Percentiles rank a stretch among this genome's conserved stretches.
phyloP scores from a whole-genome alignment of 2,113 vertebrate genomes.

The Sylvilagus bachmani region DNA sequence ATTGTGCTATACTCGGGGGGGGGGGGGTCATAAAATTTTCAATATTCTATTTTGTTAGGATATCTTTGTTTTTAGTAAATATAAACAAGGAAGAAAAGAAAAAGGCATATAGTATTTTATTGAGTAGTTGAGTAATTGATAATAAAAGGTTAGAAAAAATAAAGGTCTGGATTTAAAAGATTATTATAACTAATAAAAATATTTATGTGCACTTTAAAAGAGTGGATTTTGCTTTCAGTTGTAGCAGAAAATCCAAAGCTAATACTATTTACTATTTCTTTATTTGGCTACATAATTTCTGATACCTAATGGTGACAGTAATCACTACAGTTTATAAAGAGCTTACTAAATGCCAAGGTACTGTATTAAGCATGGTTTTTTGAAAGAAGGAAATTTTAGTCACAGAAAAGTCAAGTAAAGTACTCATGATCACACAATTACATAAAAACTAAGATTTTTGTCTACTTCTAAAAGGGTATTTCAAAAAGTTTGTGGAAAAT shows the following conservation, averaged over 20 bases:
- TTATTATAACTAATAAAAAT: constrained; percentile 21
- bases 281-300: constrained; percentile 24
- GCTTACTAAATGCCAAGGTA: neutral
- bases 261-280: neutral
- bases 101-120: neutral
- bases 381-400: neutral
- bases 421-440: neutral
- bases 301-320: constrained; percentile 16
- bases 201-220: constrained; percentile 37
- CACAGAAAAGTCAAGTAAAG: neutral
- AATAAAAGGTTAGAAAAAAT: neutral
- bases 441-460: neutral
- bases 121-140: constrained; percentile 45
- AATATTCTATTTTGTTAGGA: neutral
- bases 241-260: neutral
- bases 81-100: constrained; percentile 45
- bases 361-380: constrained; percentile 10
- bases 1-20: neutral
- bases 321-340: constrained; percentile 36
- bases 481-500: too few species aligned
- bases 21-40: neutral
- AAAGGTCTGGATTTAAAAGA: neutral
- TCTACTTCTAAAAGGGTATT: neutral
- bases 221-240: neutral
- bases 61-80: neutral